Conservation (phyloP, 2,888 invertebrate genomes). For the Galerucella calmariensis region DNA sequence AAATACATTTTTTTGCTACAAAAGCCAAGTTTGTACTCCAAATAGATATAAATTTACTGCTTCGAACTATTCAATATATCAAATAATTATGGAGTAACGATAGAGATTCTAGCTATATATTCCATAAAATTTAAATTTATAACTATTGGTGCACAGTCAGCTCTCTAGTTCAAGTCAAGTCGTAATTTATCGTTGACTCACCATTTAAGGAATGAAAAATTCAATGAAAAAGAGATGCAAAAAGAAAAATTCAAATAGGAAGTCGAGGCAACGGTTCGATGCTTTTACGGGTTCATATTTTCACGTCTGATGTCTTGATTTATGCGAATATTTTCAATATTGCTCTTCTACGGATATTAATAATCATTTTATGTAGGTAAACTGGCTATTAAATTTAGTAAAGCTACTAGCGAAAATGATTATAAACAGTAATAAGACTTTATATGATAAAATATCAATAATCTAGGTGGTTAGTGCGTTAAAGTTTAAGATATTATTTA, state of each 20-base stretch:
- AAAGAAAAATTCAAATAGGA: constrained; percentile 25
- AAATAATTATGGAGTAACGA: constrained; percentile 10
- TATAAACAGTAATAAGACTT: too few species aligned
- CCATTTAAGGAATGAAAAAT: constrained; percentile 40
- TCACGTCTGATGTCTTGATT: constrained; percentile 30
- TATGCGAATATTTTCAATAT: constrained; percentile 30
- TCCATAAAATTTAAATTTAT: constrained; percentile 31
- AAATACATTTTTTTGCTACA: background rate
- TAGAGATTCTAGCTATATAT: constrained; percentile 15
- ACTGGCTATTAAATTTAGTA: background rate
- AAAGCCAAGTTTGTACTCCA: background rate
- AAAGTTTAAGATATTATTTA: too few species aligned
- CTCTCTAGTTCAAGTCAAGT: constrained; percentile 14
- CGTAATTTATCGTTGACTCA: constrained; percentile 36
- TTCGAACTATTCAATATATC: background rate
- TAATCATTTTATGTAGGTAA: constrained; percentile 19
- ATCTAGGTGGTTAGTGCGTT: too few species aligned
- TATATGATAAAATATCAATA: too few species aligned
- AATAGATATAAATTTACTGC: background rate
- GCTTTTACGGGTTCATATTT: constrained; percentile 32
- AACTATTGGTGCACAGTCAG: constrained; percentile 29
- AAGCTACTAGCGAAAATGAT: background rate
- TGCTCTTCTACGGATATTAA: constrained; percentile 27
- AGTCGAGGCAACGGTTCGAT: constrained; percentile 7
- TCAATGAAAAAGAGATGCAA: constrained; percentile 22